Base-by-base conservation (phyloP, 2,113 vertebrate genomes). In the Stomatorhinus ivindoensis region DNA sequence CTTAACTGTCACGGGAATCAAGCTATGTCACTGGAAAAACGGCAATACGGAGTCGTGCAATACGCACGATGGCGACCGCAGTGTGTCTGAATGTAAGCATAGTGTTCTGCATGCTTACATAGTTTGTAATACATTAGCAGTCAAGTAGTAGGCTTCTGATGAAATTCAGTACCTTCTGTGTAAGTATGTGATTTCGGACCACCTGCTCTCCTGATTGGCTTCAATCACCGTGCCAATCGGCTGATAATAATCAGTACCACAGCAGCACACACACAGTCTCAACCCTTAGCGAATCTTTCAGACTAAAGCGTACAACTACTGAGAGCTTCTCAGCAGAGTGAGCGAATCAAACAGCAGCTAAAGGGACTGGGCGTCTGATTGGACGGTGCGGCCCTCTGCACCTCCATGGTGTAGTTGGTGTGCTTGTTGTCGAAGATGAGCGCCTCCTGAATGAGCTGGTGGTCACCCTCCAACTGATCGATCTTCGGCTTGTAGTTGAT, bases 391-490 rank as follows among this genome's bases (percentile, higher is more conserved):
- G 19, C n/a, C 11, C 21, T 19, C 35, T 9, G 53, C 95, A 99
- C 98, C 98, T 99, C 98, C 98, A 99, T 99, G 91, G 98, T 99
- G 93, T 99, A 99, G 94, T 99, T 99, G 95, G 98, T 99, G 95
- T 99, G 98, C 93, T 99, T 99, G 94, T 99, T 99, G 96, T 99
- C 98, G 0, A 99, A 99, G 93, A 99, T 99, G 83, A 99, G 98
- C 0, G 98, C 98, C 92, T 99, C 98, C 94, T 99, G 98, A 91
- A 99, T 99, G 91, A 97, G 97, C 92, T 99, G 98, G 95, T 99
- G 97, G 95, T 99, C 98, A 80, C 98, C 97, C 94, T 99, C 98
- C 93, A 99, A 94, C 96, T 99, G 97, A 95, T 99, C 98, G 13
- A 99, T 98, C 97, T 99, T 99, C 95, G 98, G 97, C 96, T 99